Percentiles rank a stretch among this genome's conserved stretches.
These are phyloP conservation scores for Suricata suricatta DNA, from an alignment of 2,113 vertebrate species.

Conservation along the genomic window DNA sequence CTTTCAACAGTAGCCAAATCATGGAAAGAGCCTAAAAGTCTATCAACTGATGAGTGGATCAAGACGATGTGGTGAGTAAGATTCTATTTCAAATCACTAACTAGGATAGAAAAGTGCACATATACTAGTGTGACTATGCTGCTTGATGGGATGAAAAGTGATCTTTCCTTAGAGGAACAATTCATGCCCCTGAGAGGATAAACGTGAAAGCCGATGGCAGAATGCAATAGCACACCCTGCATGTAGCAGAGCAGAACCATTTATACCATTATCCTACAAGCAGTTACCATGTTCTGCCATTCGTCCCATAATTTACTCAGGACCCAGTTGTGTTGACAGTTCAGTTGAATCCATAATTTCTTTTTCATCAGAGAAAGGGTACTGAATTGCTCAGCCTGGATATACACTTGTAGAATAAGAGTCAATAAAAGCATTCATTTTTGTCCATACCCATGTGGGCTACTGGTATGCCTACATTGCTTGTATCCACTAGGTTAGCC, in stretches of 20 bases:
- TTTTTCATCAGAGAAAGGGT: background rate
- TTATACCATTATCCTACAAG: conserved; percentile 53
- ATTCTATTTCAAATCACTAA: background rate
- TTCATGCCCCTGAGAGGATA: background rate
- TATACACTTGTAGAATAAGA: conserved; percentile 64
- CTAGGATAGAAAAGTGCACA: background rate
- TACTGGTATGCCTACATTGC: conserved; percentile 81
- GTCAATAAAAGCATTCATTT: background rate
- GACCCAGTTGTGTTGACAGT: background rate
- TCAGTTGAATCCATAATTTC: background rate
- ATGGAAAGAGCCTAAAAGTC: too few species aligned
- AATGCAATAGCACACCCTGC: background rate
- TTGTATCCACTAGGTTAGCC: conserved; percentile 81
- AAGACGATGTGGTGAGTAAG: background rate
- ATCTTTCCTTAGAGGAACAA: conserved; percentile 13
- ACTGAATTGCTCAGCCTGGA: background rate
- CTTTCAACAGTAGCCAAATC: too few species aligned
- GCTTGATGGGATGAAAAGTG: conserved; percentile 11
- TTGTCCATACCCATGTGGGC: conserved; percentile 83
- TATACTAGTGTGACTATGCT: background rate
- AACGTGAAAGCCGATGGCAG: conserved; percentile 43
- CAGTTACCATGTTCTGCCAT: background rate
- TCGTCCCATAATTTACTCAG: background rate
- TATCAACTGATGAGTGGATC: too few species aligned
- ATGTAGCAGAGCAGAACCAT: background rate